These are phyloP conservation scores for Ornithorhynchus anatinus DNA, from an alignment of 2,113 vertebrate species.

Conservation along the genomic window DNA sequence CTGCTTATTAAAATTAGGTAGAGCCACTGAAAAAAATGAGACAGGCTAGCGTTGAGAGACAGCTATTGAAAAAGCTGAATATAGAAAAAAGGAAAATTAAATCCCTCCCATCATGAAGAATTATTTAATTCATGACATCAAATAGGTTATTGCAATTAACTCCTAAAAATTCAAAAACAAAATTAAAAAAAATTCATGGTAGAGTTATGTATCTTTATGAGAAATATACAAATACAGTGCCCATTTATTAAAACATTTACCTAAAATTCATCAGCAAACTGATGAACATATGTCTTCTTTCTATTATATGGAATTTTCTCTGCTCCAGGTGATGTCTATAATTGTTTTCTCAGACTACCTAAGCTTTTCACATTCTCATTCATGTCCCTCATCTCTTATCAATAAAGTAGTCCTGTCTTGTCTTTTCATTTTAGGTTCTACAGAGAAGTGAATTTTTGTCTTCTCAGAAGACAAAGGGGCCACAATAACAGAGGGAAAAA, in stretches of 20 bases:
- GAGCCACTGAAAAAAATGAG: background rate
- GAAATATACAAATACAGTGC: background rate
- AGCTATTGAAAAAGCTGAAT: background rate
- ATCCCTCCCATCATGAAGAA: background rate
- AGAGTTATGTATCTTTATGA: background rate
- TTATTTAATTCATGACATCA: too few species aligned
- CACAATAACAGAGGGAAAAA: background rate
- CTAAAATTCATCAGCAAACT: background rate
- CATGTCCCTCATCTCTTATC: background rate
- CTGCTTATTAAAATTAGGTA: too few species aligned
- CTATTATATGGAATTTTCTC: background rate
- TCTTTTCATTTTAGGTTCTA: background rate
- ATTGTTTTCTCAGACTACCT: constrained; percentile 4
- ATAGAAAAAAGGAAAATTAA: background rate
- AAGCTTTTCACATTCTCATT: constrained; percentile 6
- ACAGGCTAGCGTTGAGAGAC: background rate
- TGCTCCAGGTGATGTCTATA: constrained; percentile 3
- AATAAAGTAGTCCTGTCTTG: background rate
- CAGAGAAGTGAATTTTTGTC: constrained; percentile 2
- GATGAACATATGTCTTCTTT: background rate
- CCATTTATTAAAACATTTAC: constrained; percentile 14
- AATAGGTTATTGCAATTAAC: too few species aligned
- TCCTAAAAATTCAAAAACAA: too few species aligned
- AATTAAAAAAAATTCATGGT: background rate
- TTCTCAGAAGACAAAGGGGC: constrained; percentile 12